Evolutionary conservation across 2,888 invertebrate species (phyloP).

Genomic region (Thera britannica): DNA sequence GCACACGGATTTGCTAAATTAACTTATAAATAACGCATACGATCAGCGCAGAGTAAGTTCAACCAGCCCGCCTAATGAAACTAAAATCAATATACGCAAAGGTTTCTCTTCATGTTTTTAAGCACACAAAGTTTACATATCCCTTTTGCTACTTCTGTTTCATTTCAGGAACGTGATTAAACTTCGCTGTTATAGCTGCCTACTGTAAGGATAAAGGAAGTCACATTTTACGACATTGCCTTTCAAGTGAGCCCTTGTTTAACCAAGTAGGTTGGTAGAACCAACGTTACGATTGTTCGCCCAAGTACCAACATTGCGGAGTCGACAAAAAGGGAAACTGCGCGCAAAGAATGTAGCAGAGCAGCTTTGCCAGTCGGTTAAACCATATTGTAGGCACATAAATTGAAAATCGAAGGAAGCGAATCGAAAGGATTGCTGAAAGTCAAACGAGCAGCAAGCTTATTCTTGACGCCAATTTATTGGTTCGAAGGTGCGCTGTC

Average conservation of each 20-base stretch:
- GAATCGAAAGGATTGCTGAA: constrained; percentile 59
- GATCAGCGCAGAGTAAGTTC: constrained; percentile 34
- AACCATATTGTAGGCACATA: constrained; percentile 43
- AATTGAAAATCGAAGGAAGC: constrained; percentile 46
- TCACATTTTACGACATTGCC: constrained; percentile 16
- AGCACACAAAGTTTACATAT: constrained; percentile 16
- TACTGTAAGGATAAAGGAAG: constrained; percentile 12
- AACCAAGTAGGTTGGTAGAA: constrained; percentile 15
- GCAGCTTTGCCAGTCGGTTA: constrained; percentile 35
- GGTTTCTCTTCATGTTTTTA: constrained; percentile 14
- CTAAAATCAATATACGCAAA: constrained; percentile 37
- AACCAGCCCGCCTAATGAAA: constrained; percentile 21
- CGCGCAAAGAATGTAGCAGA: constrained; percentile 35
- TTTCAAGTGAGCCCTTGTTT: constrained; percentile 15
- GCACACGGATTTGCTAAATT: constrained; percentile 55
- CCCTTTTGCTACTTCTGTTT: constrained; percentile 20
- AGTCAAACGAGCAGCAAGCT: constrained; percentile 59
- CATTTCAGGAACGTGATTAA: constrained; percentile 21
- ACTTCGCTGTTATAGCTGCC: constrained; percentile 18
- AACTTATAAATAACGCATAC: constrained; percentile 43
- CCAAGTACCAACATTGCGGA: constrained; percentile 28
- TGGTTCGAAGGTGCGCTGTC: constrained; percentile 76
- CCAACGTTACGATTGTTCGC: constrained; percentile 15
- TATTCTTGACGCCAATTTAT: constrained; percentile 71
- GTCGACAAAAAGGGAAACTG: constrained; percentile 36